Conservation (phyloP, 2,888 invertebrate genomes). For the Sminthurinus aureus region DNA sequence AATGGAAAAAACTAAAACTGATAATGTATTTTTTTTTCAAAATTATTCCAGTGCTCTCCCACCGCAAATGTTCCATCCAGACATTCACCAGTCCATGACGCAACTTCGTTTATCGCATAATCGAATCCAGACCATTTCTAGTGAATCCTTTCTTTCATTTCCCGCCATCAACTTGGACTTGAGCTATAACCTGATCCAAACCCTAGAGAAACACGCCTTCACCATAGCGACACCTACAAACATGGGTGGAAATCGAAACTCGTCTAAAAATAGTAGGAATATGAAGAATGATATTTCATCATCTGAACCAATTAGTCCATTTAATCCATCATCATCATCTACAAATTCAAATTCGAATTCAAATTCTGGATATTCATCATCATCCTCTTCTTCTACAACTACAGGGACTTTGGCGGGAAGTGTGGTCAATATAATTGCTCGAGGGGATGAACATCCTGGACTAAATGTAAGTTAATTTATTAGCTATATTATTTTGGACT, state of each 20-base stretch:
- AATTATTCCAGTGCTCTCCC: slow-evolving; percentile 69
- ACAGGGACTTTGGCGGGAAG: background rate
- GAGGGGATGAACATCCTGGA: slow-evolving; percentile 64
- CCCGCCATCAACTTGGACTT: slow-evolving; percentile 58
- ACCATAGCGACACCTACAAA: slow-evolving; percentile 20
- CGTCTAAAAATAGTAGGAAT: background rate
- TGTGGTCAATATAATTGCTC: background rate
- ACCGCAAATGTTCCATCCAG: slow-evolving; percentile 73
- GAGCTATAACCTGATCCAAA: slow-evolving; percentile 75
- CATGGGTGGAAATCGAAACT: slow-evolving; percentile 2
- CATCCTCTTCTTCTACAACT: slow-evolving; percentile 1
- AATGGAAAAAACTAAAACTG: too few species aligned
- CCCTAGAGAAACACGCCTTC: slow-evolving; percentile 42
- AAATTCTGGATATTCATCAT: background rate
- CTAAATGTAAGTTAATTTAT: slow-evolving; percentile 65
- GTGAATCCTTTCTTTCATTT: slow-evolving; percentile 57
- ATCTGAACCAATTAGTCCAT: background rate
- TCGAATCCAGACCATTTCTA: slow-evolving; percentile 48
- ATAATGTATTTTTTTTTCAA: too few species aligned
- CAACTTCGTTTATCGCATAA: slow-evolving; percentile 76
- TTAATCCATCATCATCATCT: slow-evolving; percentile 12
- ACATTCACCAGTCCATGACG: slow-evolving; percentile 75
- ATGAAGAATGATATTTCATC: background rate
- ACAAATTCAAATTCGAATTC: background rate
- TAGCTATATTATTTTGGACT: too few species aligned